Base-by-base conservation (phyloP, 2,113 vertebrate genomes). In the Smithornis capensis region DNA sequence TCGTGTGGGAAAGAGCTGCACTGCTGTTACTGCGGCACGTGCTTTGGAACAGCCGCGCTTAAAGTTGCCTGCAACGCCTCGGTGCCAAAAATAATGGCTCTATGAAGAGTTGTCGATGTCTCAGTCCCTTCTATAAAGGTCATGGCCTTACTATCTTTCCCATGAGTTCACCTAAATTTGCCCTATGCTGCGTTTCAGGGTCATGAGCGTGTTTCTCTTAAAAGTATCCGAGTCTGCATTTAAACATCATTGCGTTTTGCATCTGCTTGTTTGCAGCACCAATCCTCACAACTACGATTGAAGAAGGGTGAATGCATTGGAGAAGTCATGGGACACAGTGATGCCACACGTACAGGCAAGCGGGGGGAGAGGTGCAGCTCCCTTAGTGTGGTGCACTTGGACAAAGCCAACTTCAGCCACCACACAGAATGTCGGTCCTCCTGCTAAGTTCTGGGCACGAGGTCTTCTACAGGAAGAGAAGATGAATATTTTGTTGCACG, bases 321-420 rank as follows among this genome's bases (percentile, higher is more conserved):
- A 42, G 14, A 64, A 18, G 18, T 10, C 8, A 1, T 0, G 9
- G 31, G 3, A 28, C 1, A 0, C 60, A 49, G 40, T 42, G 15
- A 42, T 11, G 35, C 28, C 44, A 40, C 1, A 0, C 11, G 4
- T 14, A 10, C 7, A 18, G 31, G 45, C 31, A 56, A 56, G 33
- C 2, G 5, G 40, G 24, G 19, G 25, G 28, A 15, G 59, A 56
- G 31, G 3, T 10, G 31, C 37, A n/a, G 52, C 44, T 71, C 52
- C 37, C 52, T 21, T 3, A 1, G 1, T 7, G 16, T 9, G 5
- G 12, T 3, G 2, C 0, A 0, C 19, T 33, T 14, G 10, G 25
- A 21, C 35, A 53, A 45, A 63, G 14, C 31, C 53, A 70, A 10
- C 14, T 40, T 38, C 62, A 14, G 9, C 35, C 49, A 10, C 17